Evolutionary conservation across 1,140 invertebrate species (phyloP), one percentile per base, ranked within the genome.

Genomic region (Drosophila sturtevanti): DNA sequence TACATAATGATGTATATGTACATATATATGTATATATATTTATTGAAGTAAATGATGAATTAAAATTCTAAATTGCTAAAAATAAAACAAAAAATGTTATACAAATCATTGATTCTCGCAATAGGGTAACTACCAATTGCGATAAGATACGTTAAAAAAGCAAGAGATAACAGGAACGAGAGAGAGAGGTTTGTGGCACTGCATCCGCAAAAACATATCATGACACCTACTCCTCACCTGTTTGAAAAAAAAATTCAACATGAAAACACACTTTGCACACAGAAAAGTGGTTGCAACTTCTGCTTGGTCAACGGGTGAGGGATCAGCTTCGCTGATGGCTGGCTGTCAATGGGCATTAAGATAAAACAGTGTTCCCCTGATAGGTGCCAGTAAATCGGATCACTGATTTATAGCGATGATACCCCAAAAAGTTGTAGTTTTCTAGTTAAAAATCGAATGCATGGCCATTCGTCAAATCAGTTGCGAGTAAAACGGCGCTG

Each of bases 321-420:
- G 24, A 55, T 55, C 54, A 34, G 27, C 24, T 16, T 27, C 14
- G 52, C 51, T 89, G 84, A 89, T 89, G 85, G 60, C 78, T 89
- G 51, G 67, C 84, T 89, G 84, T 89, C 84, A 89, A 35, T 44
- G 16, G 77, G 84, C 24, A 89, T 89, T 89, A 74, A 89, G 84
- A 89, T 89, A 89, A 89, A 89, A 74, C 70, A 60, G 51, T 18
- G 64, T 61, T 63, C 16, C 60, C 59, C 52, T 63, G 82, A 65
- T 63, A 81, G 76, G 60, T 51, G 72, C 79, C 71, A 71, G 52
- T 44, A 48, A 48, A 65, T 44, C 67, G 84, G 77, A 89, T 89
- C 85, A 77, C 77, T 89, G 79, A 89, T 89, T 89, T 89, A 89
- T 84, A 66, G 18, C 79, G 65, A 84, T 77, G 84, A 89, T 55